Conservation (phyloP, 2,113 vertebrate genomes). For the Hystrix brachyura region DNA sequence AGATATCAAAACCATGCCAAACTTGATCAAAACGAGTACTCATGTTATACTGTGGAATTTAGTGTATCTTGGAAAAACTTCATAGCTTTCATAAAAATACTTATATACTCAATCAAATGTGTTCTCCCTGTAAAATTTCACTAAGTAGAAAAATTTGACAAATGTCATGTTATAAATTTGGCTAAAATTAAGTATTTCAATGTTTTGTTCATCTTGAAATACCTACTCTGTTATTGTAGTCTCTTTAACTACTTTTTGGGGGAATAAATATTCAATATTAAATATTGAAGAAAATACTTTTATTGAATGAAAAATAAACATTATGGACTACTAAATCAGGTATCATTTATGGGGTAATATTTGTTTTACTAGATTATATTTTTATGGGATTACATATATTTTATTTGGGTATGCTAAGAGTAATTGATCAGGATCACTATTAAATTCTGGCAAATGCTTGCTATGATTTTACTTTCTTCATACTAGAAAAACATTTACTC, state of each 20-base stretch:
- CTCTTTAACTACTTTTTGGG: background rate
- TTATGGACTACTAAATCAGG: background rate
- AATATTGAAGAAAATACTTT: background rate
- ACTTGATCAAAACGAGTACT: slow-evolving; percentile 14
- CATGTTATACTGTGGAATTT: slow-evolving; percentile 26
- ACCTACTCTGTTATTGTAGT: background rate
- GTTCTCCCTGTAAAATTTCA: background rate
- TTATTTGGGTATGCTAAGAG: slow-evolving; percentile 12
- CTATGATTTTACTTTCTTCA: background rate
- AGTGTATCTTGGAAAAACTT: background rate
- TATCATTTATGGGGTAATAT: background rate
- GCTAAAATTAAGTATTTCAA: slow-evolving; percentile 15
- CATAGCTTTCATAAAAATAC: slow-evolving; percentile 21
- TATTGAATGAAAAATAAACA: slow-evolving; percentile 40
- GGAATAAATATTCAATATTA: background rate
- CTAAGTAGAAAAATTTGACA: slow-evolving; percentile 47
- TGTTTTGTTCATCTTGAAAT: slow-evolving; percentile 37
- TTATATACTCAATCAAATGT: background rate
- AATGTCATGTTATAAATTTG: background rate
- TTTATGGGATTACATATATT: background rate
- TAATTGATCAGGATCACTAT: background rate
- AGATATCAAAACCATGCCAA: background rate
- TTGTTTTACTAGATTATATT: background rate
- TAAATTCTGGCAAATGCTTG: background rate
- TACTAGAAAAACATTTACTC: background rate